A percentile compares a stretch with the other conserved stretches of the same genome.
phyloP scores from a whole-genome alignment of 2,888 invertebrate species.

The Scaptomyza tumidula region DNA sequence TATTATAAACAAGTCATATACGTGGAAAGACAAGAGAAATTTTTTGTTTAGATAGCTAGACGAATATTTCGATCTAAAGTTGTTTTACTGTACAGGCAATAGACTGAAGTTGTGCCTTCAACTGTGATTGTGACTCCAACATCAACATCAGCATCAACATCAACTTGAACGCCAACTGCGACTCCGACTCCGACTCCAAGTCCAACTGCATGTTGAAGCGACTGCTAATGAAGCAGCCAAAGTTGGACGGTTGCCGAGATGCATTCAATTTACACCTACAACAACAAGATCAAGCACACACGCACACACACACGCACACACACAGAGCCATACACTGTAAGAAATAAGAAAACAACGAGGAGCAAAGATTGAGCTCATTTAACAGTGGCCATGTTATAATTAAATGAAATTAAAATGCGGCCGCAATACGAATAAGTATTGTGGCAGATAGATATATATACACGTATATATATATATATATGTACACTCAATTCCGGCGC shows the following conservation, averaged over 20 bases:
- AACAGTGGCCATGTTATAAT: constrained; percentile 27
- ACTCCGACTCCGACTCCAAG: not conserved
- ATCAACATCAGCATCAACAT: too few relatives aligned
- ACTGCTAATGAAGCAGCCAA: constrained; percentile 57
- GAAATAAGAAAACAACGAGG: constrained; percentile 7
- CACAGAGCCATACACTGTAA: constrained; percentile 21
- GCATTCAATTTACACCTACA: constrained; percentile 61
- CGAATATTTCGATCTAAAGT: not conserved
- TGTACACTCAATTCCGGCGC: constrained; percentile 19
- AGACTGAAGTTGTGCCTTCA: constrained; percentile 11
- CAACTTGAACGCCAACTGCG: not conserved
- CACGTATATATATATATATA: too few relatives aligned
- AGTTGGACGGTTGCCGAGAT: constrained; percentile 15
- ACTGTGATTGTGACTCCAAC: constrained; percentile 19
- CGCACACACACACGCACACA: not conserved
- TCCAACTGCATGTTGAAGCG: constrained; percentile 26
- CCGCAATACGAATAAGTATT: constrained; percentile 15
- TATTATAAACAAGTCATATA: too few relatives aligned
- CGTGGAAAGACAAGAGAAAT: too few relatives aligned
- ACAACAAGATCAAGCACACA: constrained; percentile 20
- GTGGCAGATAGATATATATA: too few relatives aligned
- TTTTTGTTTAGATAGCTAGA: not conserved
- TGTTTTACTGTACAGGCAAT: constrained; percentile 5
- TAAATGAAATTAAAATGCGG: constrained; percentile 51
- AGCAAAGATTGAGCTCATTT: constrained; percentile 1